Evolutionary conservation across 1,140 invertebrate genomes (phyloP), one percentile per base, ranked within the genome.

Genomic region (Lanistes nyassanus): DNA sequence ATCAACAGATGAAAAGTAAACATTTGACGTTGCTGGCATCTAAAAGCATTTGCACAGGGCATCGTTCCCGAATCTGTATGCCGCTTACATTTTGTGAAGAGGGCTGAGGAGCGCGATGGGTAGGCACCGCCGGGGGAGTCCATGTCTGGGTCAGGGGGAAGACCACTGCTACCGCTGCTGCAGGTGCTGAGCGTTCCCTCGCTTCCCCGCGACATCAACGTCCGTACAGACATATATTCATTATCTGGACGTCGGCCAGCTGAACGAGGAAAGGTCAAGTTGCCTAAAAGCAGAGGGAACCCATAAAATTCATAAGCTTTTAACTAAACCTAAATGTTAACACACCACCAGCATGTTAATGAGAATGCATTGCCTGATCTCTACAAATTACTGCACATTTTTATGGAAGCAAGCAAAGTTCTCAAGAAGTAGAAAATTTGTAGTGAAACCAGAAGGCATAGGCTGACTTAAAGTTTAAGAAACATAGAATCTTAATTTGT

Each of bases 31-130:
- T 19, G 19, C 60, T 36, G 3, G 37, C 31, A 37, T 34, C 19
- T 29, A 72, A 51, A 60, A 11, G 6, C 37, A 21, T 19, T 9
- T 26, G 55, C 13, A 42, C 23, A 13, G 51, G 7, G 34, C 68
- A 56, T 4, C 36, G 0, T n/a, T 16, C 31, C 9, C 37, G 23
- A 29, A n/a, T n/a, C 2, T 69, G 21, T 16, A 0, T 37, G 64
- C n/a, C 37, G 77, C 83, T 82, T 77, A 87, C 85, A 87, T 82
- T 86, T 87, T 62, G 84, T 85, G 73, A 83, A 84, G 51, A 83
- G 76, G 36, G 80, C 78, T 75, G 81, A 80, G 58, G 75, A 68
- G 31, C 78, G 67, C 19, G 77, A 71, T 29, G 78, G 77, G 47
- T 76, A 80, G 71, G 78, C 82, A n/a, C 84, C 84, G 31, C 85